phyloP scores from a whole-genome alignment of 2,888 invertebrate genomes.

The Ephialtes manifestator region DNA sequence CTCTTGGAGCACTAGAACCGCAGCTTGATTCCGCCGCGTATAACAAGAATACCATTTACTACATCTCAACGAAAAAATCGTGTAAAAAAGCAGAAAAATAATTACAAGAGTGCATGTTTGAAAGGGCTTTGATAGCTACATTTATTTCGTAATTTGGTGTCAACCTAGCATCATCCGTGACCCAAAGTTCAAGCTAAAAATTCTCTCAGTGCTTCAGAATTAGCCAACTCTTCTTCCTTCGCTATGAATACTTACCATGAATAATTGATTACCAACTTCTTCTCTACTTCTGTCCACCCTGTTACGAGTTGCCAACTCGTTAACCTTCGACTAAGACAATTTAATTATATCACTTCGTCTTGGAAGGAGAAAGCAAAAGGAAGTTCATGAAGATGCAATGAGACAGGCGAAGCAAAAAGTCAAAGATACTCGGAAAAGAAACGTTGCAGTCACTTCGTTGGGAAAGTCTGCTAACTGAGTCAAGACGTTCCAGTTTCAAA shows the following conservation, averaged over 20 bases:
- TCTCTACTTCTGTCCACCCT: constrained; percentile 11
- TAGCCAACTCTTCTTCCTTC: not conserved
- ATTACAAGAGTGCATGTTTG: constrained; percentile 13
- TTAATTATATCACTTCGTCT: constrained; percentile 38
- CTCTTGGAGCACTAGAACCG: not conserved
- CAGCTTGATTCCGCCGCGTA: not conserved
- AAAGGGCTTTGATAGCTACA: constrained; percentile 13
- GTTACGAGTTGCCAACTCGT: constrained; percentile 34
- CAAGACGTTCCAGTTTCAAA: not conserved
- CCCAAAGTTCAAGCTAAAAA: constrained; percentile 30
- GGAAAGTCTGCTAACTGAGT: not conserved
- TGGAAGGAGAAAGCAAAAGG: constrained; percentile 4
- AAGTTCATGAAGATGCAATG: not conserved
- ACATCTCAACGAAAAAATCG: not conserved
- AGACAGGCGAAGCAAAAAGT: not conserved
- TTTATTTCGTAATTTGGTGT: constrained; percentile 26
- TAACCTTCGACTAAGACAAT: constrained; percentile 40
- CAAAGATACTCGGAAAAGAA: constrained; percentile 3
- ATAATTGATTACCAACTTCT: constrained; percentile 52
- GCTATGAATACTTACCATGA: not conserved
- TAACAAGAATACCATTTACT: not conserved
- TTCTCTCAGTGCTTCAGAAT: not conserved
- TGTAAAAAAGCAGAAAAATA: constrained; percentile 6
- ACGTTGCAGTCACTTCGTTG: not conserved
- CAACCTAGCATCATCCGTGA: not conserved